These are phyloP conservation scores for Acanthaster planci DNA, from an alignment of 35 echinoderm and acorn worm genomes.

Conservation along the genomic window DNA sequence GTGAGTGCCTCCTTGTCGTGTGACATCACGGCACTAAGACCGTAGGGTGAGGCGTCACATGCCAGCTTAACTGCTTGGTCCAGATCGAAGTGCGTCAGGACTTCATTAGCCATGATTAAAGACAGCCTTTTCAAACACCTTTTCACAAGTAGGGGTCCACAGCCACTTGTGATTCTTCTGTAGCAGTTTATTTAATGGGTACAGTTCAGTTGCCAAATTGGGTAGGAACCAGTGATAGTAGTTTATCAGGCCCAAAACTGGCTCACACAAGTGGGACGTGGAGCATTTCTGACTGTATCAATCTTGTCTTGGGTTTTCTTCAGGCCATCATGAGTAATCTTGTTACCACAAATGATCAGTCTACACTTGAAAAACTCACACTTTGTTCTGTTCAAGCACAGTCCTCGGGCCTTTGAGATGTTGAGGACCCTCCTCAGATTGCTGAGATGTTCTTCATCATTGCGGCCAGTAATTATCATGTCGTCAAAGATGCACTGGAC, in stretches of 20 bases:
- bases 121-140: conserved; percentile 33
- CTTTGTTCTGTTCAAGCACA: conserved; percentile 50
- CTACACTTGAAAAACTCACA: conserved; percentile 48
- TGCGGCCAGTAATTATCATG: conserved; percentile 38
- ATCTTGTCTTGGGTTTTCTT: conserved; percentile 42
- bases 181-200: conserved; percentile 45
- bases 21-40: conserved; percentile 39
- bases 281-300: conserved; percentile 48
- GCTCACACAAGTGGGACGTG: conserved; percentile 40
- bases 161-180: conserved; percentile 34
- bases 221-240: conserved; percentile 68
- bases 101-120: conserved; percentile 15
- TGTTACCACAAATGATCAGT: conserved; percentile 36
- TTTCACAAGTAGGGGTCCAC: conserved; percentile 35
- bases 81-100: conserved; percentile 62
- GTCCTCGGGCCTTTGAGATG: conserved; percentile 12
- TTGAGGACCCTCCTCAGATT: conserved; percentile 28
- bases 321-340: conserved; percentile 41
- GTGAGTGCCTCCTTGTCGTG: conserved; percentile 56
- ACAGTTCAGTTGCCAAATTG: conserved; percentile 47
- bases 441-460: conserved; percentile 19
- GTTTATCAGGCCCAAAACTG: conserved; percentile 61
- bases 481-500: conserved; percentile 27
- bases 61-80: conserved; percentile 30
- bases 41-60: conserved; percentile 69